Evolutionary conservation across 2,797 vertebrate species (phyloP), one percentile per base, ranked within the genome.

Genomic region (Myotis pilosus): DNA sequence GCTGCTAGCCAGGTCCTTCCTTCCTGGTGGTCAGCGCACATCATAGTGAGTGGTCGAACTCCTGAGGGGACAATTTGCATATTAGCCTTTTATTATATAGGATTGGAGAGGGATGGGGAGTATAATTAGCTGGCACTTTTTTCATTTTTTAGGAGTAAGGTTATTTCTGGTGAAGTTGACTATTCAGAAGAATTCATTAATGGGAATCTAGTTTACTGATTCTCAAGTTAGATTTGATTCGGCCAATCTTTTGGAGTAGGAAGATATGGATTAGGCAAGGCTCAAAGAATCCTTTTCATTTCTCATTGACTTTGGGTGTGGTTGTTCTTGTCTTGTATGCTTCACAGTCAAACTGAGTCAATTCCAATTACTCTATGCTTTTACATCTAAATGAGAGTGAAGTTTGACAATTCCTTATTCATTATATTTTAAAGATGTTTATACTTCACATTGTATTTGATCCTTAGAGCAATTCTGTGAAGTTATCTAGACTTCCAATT

Each of bases 101-200:
- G 36, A 30, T 68, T 91, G 76, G 8, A 79, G 57, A 92, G 49
- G 15, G 3, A 36, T 53, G 6, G n/a, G 20, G 41, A 62, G 5
- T 87, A 28, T 71, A 78, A 64, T 30, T 53, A 47, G 25, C 10
- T 89, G 76, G 38, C 47, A 62, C 23, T 47, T 5, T 44, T 49
- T 78, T 74, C 53, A 8, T 64, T 38, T 64, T 87, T 36, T 41
- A 15, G 20, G 22, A 8, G 1, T 64, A 57, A 66, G 53, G 69
- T 81, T 91, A 85, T 88, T 81, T 87, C 41, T 93, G 74, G 64
- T 82, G 28, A 82, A 36, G 71, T 74, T 87, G 55, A 47, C 10
- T 87, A 84, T 64, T 95, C 47, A 71, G 72, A 80, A 93, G 62
- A 95, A 75, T 87, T 89, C 71, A 76, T 60, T 53, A 87, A 57